These are phyloP conservation scores for Acipenser transmontanus DNA, from an alignment of 2,797 vertebrate genomes.

Conservation along the genomic window DNA sequence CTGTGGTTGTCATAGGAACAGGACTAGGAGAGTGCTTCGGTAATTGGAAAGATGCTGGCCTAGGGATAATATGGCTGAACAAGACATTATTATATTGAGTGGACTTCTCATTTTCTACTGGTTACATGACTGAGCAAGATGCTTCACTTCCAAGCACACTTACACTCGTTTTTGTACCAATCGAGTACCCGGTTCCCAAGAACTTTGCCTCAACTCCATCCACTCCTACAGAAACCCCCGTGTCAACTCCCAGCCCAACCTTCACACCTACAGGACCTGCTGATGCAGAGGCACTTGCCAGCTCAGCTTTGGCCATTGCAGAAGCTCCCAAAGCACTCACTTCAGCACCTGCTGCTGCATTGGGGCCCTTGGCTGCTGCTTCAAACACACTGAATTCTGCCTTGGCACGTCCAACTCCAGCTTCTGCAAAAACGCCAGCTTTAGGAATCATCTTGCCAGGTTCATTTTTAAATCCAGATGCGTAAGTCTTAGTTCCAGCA, in stretches of 20 bases:
- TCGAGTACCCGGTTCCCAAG: not conserved
- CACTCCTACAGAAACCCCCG: not conserved
- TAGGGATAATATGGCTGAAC: too few species aligned
- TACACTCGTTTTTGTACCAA: not conserved
- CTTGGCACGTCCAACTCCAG: not conserved
- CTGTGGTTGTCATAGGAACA: too few species aligned
- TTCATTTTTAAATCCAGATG: not conserved
- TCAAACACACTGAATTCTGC: slow-evolving; percentile 4
- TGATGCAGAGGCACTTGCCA: not conserved
- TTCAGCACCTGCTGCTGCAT: not conserved
- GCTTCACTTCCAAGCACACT: not conserved
- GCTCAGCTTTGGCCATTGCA: not conserved
- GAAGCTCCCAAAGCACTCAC: not conserved
- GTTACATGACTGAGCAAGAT: not conserved
- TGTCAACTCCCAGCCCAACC: slow-evolving; percentile 1
- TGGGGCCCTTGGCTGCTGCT: slow-evolving; percentile 7
- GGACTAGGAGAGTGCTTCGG: too few species aligned
- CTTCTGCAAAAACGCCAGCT: not conserved
- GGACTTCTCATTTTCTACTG: too few species aligned
- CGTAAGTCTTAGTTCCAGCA: not conserved
- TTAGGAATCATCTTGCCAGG: not conserved
- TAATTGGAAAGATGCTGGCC: too few species aligned
- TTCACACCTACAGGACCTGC: not conserved
- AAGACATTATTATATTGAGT: too few species aligned
- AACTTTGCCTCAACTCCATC: slow-evolving; percentile 1